Percentiles rank a stretch among this genome's conserved stretches.
Conservation (phyloP, 2,113 vertebrate species). For the Piprites chloris region DNA sequence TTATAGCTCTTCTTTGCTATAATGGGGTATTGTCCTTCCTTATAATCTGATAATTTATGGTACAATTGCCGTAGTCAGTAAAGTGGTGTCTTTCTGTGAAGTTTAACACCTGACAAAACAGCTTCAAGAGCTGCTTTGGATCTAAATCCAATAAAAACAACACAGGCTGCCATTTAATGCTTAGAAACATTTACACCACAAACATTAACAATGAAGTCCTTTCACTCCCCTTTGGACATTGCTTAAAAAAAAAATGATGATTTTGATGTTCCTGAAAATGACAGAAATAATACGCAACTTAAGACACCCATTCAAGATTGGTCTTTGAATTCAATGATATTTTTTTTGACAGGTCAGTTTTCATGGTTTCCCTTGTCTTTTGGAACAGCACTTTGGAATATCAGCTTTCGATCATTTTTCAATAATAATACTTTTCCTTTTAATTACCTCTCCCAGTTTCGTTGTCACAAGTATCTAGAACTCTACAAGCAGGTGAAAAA, state of each 20-base stretch:
- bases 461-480: not conserved
- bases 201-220: constrained; percentile 38
- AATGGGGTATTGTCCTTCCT: not conserved
- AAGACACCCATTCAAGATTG: not conserved
- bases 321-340: not conserved
- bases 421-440: not conserved
- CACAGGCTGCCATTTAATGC: constrained; percentile 12
- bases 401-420: not conserved
- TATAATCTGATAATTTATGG: not conserved
- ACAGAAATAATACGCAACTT: not conserved
- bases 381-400: not conserved
- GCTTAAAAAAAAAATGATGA: not conserved
- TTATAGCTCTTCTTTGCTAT: not conserved
- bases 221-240: not conserved
- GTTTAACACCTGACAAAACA: constrained; percentile 62
- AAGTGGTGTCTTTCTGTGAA: not conserved
- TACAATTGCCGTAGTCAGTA: constrained; percentile 7
- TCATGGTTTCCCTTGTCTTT: not conserved
- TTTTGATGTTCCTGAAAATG: not conserved
- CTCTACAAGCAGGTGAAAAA: not conserved
- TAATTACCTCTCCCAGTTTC: not conserved
- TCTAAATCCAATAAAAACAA: constrained; percentile 48
- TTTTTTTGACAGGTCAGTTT: not conserved
- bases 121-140: constrained; percentile 36
- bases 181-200: constrained; percentile 23